A percentile compares a stretch with the other conserved stretches of the same genome.
Evolutionary conservation across 2,797 vertebrate species (phyloP).

Genomic region (Phrynocephalus vlangalii): DNA sequence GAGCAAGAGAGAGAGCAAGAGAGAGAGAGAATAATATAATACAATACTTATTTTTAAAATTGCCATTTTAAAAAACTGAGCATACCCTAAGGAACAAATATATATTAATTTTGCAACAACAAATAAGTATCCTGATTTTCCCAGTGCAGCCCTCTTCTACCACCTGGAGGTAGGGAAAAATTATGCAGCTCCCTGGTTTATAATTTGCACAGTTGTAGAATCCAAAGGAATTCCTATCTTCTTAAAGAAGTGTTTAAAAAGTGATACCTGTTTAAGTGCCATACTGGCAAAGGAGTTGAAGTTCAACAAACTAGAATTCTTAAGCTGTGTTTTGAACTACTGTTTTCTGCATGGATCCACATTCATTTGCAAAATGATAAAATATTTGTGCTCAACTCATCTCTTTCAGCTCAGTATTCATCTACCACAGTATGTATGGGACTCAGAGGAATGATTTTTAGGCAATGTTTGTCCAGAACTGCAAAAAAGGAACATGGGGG

Average conservation of each 20-base stretch:
- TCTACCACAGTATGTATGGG: not conserved
- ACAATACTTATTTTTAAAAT: not conserved
- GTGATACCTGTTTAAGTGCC: no score
- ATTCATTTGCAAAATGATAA: no score
- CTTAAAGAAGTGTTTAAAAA: not conserved
- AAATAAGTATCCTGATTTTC: not conserved
- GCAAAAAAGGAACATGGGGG: not conserved
- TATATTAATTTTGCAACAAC: not conserved
- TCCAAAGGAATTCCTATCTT: not conserved
- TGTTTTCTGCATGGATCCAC: not conserved
- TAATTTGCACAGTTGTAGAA: not conserved
- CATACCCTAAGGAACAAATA: not conserved
- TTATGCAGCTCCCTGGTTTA: not conserved
- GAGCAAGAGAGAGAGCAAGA: not conserved
- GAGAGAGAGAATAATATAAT: not conserved
- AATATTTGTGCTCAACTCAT: not conserved
- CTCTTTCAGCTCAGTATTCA: not conserved
- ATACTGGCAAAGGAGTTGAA: no score
- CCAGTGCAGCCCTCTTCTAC: constrained; percentile 30
- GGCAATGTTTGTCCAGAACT: not conserved
- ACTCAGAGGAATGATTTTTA: not conserved
- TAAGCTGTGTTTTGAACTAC: not conserved
- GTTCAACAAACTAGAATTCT: no score
- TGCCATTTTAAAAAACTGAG: not conserved
- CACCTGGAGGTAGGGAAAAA: constrained; percentile 42